Evolutionary conservation across 2,888 invertebrate species (phyloP).

Genomic region (Bombylius major): DNA sequence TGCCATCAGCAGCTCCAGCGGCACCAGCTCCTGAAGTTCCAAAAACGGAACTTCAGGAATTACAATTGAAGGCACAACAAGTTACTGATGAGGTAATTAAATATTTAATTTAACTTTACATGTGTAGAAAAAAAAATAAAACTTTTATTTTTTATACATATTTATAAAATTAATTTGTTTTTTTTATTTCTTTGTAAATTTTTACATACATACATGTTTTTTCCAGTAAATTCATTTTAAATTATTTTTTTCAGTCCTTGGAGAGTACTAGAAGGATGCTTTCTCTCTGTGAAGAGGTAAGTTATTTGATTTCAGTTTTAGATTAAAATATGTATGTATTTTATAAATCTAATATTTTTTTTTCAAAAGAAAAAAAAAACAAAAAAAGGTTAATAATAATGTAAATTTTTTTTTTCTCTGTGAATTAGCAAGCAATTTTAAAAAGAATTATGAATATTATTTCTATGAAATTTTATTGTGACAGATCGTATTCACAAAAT

Average conservation of each 20-base stretch:
- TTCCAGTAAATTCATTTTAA: no score
- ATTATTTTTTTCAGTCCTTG: constrained; percentile 46
- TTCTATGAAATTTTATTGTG: no score
- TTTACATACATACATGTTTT: no score
- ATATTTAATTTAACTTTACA: no score
- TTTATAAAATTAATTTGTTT: no score
- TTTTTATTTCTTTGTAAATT: no score
- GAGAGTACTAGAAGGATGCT: constrained; percentile 88
- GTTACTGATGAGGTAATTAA: constrained; percentile 61
- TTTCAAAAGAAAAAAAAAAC: not conserved
- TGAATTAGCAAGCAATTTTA: no score
- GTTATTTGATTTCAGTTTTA: constrained; percentile 23
- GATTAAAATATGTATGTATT: no score
- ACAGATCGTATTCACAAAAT: no score
- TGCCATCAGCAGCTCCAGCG: constrained; percentile 49
- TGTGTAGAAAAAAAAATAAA: not conserved
- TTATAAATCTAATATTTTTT: not conserved
- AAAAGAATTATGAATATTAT: no score
- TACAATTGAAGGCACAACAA: constrained; percentile 72
- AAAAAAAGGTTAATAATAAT: not conserved
- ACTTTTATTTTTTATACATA: no score
- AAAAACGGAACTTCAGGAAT: constrained; percentile 76
- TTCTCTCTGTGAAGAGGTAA: constrained; percentile 85
- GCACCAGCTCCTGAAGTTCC: constrained; percentile 50
- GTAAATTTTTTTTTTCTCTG: no score